Conservation (phyloP, 2,113 vertebrate species). For the Aegithalos caudatus region DNA sequence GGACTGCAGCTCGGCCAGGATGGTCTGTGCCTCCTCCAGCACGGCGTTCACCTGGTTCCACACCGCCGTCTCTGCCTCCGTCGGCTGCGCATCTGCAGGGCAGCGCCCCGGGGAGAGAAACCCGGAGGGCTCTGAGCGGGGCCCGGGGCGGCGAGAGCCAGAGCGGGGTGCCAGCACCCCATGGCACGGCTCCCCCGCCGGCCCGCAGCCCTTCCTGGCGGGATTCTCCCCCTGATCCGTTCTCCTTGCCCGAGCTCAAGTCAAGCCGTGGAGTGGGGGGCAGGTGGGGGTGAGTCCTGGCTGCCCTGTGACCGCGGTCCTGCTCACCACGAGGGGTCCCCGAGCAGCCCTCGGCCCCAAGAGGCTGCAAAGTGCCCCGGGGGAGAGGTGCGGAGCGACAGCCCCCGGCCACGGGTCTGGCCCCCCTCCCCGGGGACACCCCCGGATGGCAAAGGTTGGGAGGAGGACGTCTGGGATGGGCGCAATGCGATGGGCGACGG, state of each 20-base stretch:
- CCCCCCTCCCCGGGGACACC: constrained; percentile 13
- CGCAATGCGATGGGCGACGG: constrained; percentile 10
- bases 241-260: not conserved
- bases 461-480: constrained; percentile 15
- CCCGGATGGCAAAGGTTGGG: not conserved
- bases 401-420: not conserved
- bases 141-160: not conserved
- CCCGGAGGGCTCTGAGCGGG: constrained; percentile 44
- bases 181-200: not conserved
- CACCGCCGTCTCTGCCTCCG: constrained; percentile 89
- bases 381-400: not conserved
- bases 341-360: not conserved
- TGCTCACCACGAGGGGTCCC: not conserved
- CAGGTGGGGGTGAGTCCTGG: not conserved
- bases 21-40: constrained; percentile 87
- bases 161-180: not conserved
- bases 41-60: constrained; percentile 94
- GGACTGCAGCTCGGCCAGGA: constrained; percentile 89
- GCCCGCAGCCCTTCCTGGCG: not conserved
- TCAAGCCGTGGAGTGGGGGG: not conserved
- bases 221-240: not conserved
- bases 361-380: not conserved
- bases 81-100: constrained; percentile 87
- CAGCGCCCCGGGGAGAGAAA: constrained; percentile 36
- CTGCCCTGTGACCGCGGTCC: not conserved